A percentile compares a stretch with the other conserved stretches of the same genome.
These are phyloP conservation scores for Pluvialis apricaria DNA, from an alignment of 2,113 vertebrate genomes.

Conservation along the genomic window DNA sequence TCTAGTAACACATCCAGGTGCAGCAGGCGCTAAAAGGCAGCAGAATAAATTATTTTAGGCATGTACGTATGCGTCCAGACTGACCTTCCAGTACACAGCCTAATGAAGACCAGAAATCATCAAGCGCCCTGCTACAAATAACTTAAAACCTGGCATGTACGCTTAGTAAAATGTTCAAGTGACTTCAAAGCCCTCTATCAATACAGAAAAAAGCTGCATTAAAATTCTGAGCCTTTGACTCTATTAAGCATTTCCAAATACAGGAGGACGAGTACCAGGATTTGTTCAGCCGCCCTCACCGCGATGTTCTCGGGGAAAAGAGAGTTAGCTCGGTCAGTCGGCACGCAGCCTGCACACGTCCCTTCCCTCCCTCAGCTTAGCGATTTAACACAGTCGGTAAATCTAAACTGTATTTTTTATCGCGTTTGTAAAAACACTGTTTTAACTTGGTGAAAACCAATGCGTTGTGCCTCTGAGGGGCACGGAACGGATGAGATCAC, in stretches of 20 bases:
- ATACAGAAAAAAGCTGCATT: not conserved
- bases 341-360: not conserved
- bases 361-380: not conserved
- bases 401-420: not conserved
- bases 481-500: rapidly evolving
- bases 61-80: not conserved
- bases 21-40: not conserved
- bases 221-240: not conserved
- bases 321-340: not conserved
- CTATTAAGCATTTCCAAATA: constrained; percentile 22
- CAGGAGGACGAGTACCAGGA: not conserved
- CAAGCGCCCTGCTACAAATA: not conserved
- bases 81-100: not conserved
- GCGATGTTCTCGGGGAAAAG: rapidly evolving
- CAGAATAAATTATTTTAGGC: not conserved
- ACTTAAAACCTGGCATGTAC: not conserved
- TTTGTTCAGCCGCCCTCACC: not conserved
- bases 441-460: not conserved
- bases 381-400: no score
- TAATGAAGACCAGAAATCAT: constrained; percentile 19
- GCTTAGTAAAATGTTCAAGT: not conserved
- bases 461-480: rapidly evolving
- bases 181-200: constrained; percentile 29
- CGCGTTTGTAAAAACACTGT: rapidly evolving
- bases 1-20: not conserved